phyloP scores from a whole-genome alignment of 2,113 vertebrate genomes.

The Zapus hudsonius region DNA sequence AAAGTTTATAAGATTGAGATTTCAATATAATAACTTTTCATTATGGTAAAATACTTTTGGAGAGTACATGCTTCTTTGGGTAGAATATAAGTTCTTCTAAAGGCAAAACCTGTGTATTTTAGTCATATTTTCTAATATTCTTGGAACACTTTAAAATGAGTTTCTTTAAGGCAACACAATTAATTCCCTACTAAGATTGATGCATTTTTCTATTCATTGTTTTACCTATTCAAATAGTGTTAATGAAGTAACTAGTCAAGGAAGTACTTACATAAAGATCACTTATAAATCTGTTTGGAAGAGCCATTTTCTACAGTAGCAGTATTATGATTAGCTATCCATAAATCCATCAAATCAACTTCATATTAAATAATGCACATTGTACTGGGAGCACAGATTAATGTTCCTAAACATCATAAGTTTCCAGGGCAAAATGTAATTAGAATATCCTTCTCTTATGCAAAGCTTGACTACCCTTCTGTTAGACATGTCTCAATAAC shows the following conservation, averaged over 20 bases:
- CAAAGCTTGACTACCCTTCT: background rate
- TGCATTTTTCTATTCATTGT: background rate
- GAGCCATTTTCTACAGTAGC: background rate
- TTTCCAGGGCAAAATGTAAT: conserved; percentile 15
- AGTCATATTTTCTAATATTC: background rate
- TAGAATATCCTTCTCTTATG: background rate
- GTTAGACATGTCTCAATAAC: background rate
- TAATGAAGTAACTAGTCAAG: background rate
- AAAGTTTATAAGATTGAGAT: conserved; percentile 15
- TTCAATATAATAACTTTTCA: background rate
- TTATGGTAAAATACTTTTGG: background rate
- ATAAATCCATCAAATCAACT: background rate
- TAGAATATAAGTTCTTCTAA: background rate
- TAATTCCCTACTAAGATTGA: background rate
- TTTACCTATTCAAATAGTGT: background rate
- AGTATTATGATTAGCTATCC: background rate
- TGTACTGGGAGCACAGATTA: background rate
- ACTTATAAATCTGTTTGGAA: background rate
- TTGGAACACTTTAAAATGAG: background rate
- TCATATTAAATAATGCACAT: background rate
- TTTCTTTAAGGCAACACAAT: background rate
- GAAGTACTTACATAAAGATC: background rate
- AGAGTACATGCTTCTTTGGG: background rate
- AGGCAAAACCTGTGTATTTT: background rate
- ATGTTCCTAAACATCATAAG: background rate